A percentile compares a stretch with the other conserved stretches of the same genome.
These are phyloP conservation scores for Andrena flavipes DNA, from an alignment of 2,888 invertebrate species.

Conservation along the genomic window DNA sequence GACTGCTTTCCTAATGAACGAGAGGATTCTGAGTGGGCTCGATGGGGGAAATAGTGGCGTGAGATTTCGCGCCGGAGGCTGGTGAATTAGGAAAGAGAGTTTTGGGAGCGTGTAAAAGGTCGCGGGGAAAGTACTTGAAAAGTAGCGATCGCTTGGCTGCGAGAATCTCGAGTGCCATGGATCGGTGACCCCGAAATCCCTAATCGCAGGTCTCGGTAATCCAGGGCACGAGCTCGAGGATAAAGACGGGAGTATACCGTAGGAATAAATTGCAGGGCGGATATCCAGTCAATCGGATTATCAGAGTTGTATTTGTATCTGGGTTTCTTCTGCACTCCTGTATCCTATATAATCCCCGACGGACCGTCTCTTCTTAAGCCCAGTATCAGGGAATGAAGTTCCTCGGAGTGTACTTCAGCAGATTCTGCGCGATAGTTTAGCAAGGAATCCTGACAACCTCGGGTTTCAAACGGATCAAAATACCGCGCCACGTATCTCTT, in stretches of 20 bases:
- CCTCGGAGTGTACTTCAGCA: no score
- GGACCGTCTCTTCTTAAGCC: background rate
- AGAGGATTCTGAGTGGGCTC: background rate
- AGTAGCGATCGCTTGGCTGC: no score
- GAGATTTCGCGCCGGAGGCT: background rate
- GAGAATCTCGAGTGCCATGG: no score
- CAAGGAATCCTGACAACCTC: conserved; percentile 1
- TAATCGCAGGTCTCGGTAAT: no score
- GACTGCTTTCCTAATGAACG: conserved; percentile 51
- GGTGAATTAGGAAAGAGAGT: background rate
- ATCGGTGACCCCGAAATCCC: no score
- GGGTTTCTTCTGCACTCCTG: background rate
- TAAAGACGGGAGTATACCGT: no score
- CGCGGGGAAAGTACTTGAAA: background rate
- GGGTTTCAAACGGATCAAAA: conserved; percentile 30
- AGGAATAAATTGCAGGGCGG: background rate
- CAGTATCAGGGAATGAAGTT: no score
- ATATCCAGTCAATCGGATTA: background rate
- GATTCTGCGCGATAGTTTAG: background rate
- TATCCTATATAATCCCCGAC: background rate
- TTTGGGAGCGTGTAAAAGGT: background rate
- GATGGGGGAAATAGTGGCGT: background rate
- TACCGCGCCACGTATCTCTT: conserved; percentile 3
- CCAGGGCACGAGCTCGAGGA: no score
- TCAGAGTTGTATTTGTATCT: background rate